Conservation (phyloP, 2,888 invertebrate species). For the Lasius fuliginosus region DNA sequence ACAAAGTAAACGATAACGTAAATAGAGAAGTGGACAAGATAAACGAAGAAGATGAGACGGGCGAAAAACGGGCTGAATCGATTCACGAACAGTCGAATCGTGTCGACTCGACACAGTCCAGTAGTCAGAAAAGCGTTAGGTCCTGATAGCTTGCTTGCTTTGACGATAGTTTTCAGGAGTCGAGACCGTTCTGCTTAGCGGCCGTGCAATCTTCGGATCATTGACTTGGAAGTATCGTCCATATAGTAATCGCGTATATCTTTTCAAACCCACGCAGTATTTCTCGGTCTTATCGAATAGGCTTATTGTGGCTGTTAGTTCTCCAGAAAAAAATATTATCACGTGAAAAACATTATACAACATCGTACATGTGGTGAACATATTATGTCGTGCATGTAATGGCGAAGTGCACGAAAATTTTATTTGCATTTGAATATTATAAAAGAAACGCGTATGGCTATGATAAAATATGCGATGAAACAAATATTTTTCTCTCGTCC, state of each 20-base stretch:
- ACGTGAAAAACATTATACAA: slow-evolving; percentile 5
- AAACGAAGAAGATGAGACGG: slow-evolving; percentile 30
- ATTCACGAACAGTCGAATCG: slow-evolving; percentile 47
- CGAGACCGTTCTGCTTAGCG: slow-evolving; percentile 63
- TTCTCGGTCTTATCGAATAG: slow-evolving; percentile 1
- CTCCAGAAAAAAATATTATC: background rate
- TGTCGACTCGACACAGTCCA: slow-evolving; percentile 47
- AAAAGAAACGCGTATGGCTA: background rate
- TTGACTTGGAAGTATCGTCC: slow-evolving; percentile 72
- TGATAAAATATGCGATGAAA: background rate
- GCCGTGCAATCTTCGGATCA: slow-evolving; percentile 74
- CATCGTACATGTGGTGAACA: background rate
- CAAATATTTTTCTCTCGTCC: background rate
- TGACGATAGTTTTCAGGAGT: slow-evolving; percentile 70
- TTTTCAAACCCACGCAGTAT: slow-evolving; percentile 15
- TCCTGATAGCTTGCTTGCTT: slow-evolving; percentile 59
- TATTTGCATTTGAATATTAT: slow-evolving; percentile 19
- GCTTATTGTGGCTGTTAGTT: background rate
- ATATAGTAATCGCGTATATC: slow-evolving; percentile 17
- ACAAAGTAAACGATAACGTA: slow-evolving; percentile 52
- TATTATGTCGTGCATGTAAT: background rate
- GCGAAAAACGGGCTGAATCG: slow-evolving; percentile 34
- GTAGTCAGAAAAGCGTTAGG: slow-evolving; percentile 48
- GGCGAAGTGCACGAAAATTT: background rate
- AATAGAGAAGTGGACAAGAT: slow-evolving; percentile 38